phyloP scores from a whole-genome alignment of 2,888 invertebrate species.

The Euproctis similis region DNA sequence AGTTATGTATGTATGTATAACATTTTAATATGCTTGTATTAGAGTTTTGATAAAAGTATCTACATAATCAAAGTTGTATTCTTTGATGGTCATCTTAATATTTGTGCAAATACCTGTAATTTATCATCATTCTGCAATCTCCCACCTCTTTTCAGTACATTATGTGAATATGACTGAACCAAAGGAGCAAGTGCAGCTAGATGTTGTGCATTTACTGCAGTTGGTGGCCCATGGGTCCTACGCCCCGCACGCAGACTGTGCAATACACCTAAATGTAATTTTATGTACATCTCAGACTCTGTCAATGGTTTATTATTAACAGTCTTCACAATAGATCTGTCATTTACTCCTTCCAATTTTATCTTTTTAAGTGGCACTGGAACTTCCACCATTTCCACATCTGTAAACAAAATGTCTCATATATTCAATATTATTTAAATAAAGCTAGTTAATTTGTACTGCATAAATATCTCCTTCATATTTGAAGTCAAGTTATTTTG shows the following conservation, averaged over 20 bases:
- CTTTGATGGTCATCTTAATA: too few species aligned
- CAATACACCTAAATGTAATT: constrained; percentile 80
- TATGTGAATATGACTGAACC: constrained; percentile 58
- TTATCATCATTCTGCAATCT: constrained; percentile 52
- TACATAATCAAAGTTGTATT: too few species aligned
- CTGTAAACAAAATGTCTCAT: constrained; percentile 27
- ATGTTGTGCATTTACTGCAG: constrained; percentile 79
- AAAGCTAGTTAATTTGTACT: too few species aligned
- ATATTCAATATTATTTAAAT: too few species aligned
- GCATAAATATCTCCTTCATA: too few species aligned
- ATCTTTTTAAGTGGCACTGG: constrained; percentile 52
- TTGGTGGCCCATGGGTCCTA: constrained; percentile 65
- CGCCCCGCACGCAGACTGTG: constrained; percentile 77
- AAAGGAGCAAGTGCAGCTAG: constrained; percentile 66
- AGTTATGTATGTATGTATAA: too few species aligned
- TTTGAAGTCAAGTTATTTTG: too few species aligned
- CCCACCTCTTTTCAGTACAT: constrained; percentile 42
- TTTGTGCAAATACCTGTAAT: constrained; percentile 42
- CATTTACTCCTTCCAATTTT: constrained; percentile 50
- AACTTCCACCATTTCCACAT: constrained; percentile 52
- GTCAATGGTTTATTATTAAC: constrained; percentile 33
- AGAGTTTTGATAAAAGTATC: too few species aligned
- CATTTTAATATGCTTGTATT: too few species aligned
- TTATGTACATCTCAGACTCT: constrained; percentile 73
- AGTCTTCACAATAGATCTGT: constrained; percentile 36